Evolutionary conservation across 2,113 vertebrate species (phyloP), one percentile per base, ranked within the genome.

Genomic region (Isichthys henryi): DNA sequence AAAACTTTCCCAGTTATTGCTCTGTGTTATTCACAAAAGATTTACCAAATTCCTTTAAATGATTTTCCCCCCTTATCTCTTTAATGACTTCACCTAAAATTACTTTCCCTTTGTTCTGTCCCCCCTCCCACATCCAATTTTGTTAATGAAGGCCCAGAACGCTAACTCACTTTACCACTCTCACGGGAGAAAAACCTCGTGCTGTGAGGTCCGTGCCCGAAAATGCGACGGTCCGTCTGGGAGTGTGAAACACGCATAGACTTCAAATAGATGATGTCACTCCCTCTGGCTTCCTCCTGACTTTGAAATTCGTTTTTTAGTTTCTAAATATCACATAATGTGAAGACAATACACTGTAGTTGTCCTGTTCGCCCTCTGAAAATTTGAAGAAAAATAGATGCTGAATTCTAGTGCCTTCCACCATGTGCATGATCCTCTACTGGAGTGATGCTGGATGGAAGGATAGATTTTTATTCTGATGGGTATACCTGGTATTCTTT

Each of bases 31-130:
- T 80, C 35, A 43, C 35, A 80, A 80, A 80, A 43, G 74, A 89
- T 80, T 80, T 82, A 23, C 46, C 46, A 89, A n/a, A 89, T 89
- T 82, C 66, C 48, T 66, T 46, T 27, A 88, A 50, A 82, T 88
- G 1, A 43, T 80, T 88, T 80, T 11, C 0, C 62, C 74, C 88
- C 19, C 88, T 89, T 89, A 89, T 89, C 88, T 89, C 49, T 89
- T 53, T 89, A 80, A 88, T 89, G 48, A 39, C 70, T 82, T 83
- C n/a, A 77, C 88, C 46, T 80, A 35, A 80, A 89, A 89, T 82
- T 89, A 82, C 88, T 89, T 56, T 74, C 88, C 23, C 58, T 39
- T 74, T 88, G 35, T 88, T 88, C 45, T 23, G 35, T 21, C 6
- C 21, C 13, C 21, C 48, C n/a, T 45, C 46, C 84, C 45, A 17